phyloP scores from a whole-genome alignment of 2,888 invertebrate genomes.

The Dyspetes luteomarginatus region DNA sequence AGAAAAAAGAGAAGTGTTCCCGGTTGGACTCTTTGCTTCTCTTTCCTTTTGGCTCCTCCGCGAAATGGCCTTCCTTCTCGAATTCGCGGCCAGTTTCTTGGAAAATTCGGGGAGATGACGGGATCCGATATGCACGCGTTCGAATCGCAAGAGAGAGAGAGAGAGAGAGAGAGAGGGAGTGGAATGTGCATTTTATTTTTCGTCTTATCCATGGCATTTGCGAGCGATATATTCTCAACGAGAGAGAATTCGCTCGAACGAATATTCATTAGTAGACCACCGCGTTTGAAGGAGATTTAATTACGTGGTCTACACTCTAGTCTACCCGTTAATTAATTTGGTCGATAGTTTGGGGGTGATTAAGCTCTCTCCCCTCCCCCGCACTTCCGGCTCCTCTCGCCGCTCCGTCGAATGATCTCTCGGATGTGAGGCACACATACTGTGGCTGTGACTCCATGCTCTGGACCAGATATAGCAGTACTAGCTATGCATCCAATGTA shows the following conservation, averaged over 20 bases:
- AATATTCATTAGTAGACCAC: conserved; percentile 79
- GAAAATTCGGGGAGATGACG: conserved; percentile 69
- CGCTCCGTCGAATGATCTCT: background rate
- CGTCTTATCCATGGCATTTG: conserved; percentile 21
- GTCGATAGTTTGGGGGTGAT: conserved; percentile 77
- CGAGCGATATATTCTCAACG: conserved; percentile 41
- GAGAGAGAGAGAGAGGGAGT: conserved; percentile 59
- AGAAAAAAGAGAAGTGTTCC: conserved; percentile 57
- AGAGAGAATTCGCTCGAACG: conserved; percentile 66
- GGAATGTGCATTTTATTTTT: conserved; percentile 67
- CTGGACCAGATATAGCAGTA: conserved; percentile 21
- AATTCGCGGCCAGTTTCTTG: conserved; percentile 66
- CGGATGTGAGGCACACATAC: conserved; percentile 1
- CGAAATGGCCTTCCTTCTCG: conserved; percentile 56
- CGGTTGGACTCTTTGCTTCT: conserved; percentile 3
- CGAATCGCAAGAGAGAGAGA: conserved; percentile 43
- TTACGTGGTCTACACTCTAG: conserved; percentile 71
- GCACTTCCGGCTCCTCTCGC: conserved; percentile 1
- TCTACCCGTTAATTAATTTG: conserved; percentile 78
- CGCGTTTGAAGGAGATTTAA: conserved; percentile 79
- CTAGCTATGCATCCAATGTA: background rate
- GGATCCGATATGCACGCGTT: conserved; percentile 63
- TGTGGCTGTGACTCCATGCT: background rate
- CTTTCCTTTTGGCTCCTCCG: conserved; percentile 9
- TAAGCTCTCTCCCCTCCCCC: conserved; percentile 70